phyloP scores from a whole-genome alignment of 2,113 vertebrate genomes.

The Ivindomyrus marchei region DNA sequence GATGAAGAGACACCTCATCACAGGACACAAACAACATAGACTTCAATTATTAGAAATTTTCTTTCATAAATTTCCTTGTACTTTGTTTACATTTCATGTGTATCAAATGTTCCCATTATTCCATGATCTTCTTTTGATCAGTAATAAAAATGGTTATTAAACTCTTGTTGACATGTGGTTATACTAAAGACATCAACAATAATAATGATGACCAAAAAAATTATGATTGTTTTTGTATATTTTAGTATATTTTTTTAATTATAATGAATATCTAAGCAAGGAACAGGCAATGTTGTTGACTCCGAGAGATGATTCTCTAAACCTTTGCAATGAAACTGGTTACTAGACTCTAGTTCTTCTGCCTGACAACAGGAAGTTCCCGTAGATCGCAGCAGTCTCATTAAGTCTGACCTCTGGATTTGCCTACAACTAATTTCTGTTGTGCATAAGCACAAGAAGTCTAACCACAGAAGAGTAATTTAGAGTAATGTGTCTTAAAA shows the following conservation, averaged over 20 bases:
- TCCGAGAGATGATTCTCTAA: background rate
- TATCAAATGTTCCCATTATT: background rate
- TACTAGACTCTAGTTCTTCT: background rate
- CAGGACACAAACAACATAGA: background rate
- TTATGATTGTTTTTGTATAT: background rate
- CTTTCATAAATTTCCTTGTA: background rate
- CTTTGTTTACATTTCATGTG: background rate
- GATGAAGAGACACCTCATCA: background rate
- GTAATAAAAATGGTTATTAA: background rate
- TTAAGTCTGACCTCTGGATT: background rate
- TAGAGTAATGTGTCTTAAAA: background rate
- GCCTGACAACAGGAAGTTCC: background rate
- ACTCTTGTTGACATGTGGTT: background rate
- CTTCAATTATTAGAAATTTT: background rate
- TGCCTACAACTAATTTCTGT: background rate
- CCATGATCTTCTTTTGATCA: background rate
- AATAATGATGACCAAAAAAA: background rate
- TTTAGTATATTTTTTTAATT: background rate
- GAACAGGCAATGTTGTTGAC: background rate
- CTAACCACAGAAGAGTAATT: background rate
- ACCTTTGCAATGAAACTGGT: background rate
- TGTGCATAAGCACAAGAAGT: background rate
- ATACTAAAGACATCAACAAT: background rate
- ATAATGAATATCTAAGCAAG: background rate
- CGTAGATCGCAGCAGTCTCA: background rate